A percentile compares a stretch with the other conserved stretches of the same genome.
Evolutionary conservation across 2,113 vertebrate genomes (phyloP).

Genomic region (Grantiella picta): DNA sequence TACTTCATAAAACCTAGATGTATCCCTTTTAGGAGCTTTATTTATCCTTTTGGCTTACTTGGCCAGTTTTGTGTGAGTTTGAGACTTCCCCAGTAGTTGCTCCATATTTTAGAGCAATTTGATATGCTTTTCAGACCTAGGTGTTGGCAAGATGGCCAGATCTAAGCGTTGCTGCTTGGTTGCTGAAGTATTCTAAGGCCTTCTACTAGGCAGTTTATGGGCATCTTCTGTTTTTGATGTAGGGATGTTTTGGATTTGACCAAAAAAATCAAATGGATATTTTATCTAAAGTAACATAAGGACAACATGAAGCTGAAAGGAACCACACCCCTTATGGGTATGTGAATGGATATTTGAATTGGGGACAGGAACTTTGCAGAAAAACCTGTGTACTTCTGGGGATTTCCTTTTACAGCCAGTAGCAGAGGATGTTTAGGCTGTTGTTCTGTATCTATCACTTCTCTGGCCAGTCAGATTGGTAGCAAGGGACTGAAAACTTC

Average conservation of each 20-base stretch:
- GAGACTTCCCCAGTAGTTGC: background rate
- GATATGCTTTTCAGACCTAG: background rate
- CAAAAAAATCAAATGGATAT: background rate
- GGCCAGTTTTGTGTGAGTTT: background rate
- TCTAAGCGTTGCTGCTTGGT: background rate
- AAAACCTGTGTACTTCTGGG: background rate
- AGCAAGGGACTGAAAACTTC: background rate
- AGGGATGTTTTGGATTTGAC: background rate
- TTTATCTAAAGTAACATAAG: background rate
- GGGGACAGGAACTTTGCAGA: background rate
- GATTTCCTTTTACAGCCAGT: background rate
- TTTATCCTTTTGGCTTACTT: background rate
- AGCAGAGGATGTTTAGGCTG: background rate
- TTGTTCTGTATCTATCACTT: background rate
- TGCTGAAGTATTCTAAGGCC: background rate
- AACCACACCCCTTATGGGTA: accelerated
- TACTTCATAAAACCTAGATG: background rate
- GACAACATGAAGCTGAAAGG: background rate
- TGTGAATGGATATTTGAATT: background rate
- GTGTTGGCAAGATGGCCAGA: background rate
- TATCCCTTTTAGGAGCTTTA: background rate
- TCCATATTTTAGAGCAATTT: background rate
- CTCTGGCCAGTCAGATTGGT: background rate
- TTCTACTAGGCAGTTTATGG: background rate
- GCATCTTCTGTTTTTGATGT: background rate